Evolutionary conservation across 2,888 invertebrate genomes (phyloP).

Genomic region (Polylopha cassiicola): DNA sequence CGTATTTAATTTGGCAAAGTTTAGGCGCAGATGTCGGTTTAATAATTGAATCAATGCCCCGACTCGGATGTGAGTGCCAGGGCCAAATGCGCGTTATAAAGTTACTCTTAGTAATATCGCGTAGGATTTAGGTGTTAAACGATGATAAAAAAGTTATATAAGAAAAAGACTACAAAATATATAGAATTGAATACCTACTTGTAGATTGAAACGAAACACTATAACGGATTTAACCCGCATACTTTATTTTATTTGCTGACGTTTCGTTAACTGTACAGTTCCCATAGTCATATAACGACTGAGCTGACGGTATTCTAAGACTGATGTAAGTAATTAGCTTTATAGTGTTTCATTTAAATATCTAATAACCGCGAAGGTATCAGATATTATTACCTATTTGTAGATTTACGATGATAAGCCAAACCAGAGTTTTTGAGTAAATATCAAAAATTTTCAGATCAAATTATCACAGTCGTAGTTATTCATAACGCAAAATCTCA

Average conservation of each 20-base stretch:
- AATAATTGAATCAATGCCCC: slow-evolving; percentile 58
- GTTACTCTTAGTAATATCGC: slow-evolving; percentile 16
- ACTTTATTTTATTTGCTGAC: slow-evolving; percentile 1
- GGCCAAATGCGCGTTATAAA: slow-evolving; percentile 30
- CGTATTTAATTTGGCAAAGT: slow-evolving; percentile 32
- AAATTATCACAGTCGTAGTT: slow-evolving; percentile 6
- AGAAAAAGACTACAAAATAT: too few relatives aligned
- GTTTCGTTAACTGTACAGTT: background rate
- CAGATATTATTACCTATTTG: background rate
- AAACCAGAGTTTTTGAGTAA: background rate
- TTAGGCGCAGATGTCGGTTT: slow-evolving; percentile 49
- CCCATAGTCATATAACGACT: too few relatives aligned
- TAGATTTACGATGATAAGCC: background rate
- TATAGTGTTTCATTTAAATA: background rate
- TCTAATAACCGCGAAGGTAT: background rate
- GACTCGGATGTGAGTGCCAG: slow-evolving; percentile 30
- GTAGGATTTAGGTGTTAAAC: too few relatives aligned
- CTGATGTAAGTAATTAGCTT: background rate
- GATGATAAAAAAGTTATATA: too few relatives aligned
- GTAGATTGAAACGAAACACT: background rate
- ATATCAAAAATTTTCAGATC: background rate
- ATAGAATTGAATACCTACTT: background rate
- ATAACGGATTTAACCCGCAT: background rate
- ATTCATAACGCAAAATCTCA: slow-evolving; percentile 23
- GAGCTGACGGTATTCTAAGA: too few relatives aligned